Base-by-base conservation (phyloP, 1,140 invertebrate species). In the Drosophila watanabei region DNA sequence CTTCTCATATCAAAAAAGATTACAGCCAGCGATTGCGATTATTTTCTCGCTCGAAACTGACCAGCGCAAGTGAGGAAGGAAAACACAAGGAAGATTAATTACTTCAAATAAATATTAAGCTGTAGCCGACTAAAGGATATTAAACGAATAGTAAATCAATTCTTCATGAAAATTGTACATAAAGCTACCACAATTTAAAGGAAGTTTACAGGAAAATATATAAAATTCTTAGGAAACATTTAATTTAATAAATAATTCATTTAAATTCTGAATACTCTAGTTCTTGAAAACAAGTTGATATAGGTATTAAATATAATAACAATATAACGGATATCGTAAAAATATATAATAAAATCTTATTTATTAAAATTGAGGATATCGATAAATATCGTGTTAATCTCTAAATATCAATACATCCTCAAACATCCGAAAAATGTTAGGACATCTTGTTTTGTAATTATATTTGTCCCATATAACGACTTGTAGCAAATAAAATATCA, bases 1-100 rank as follows among this genome's bases (percentile, higher is more conserved):
- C 18, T 43, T 35, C 14, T 33, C 64, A 70, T 70, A 59, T 58
- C 18, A 28, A 7, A 57, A 48, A 28, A 41, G 51, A 71, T 72
- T 41, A 41, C 35, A 48, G 24, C 2, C 2, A 18, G 5, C 52
- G 52, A 70, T 41, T 41, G 45, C 20, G 37, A 51, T 24, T 48
- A 16, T 18, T 58, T 28, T 20, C 18, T 20, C 28, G 20, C 43
- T 16, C 1, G 16, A 33, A 59, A 73, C 70, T 73, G 70, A 73
- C 70, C 70, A 51, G 45, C 68, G 32, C 70, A 73, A 73, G 4
- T 28, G n/a, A 4, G 37, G 2, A n/a, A 6, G 37, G 2, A 33
- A 35, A n/a, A 16, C 16, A 11, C 30, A 35, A 30, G 0, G 2
- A 14, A 49, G 35, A 51, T 49, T 49, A 39, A 54, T 48, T 65